Percentiles rank a stretch among this genome's conserved stretches.
These are phyloP conservation scores for Cataglyphis hispanica DNA, from an alignment of 1,140 invertebrate genomes.

Conservation along the genomic window DNA sequence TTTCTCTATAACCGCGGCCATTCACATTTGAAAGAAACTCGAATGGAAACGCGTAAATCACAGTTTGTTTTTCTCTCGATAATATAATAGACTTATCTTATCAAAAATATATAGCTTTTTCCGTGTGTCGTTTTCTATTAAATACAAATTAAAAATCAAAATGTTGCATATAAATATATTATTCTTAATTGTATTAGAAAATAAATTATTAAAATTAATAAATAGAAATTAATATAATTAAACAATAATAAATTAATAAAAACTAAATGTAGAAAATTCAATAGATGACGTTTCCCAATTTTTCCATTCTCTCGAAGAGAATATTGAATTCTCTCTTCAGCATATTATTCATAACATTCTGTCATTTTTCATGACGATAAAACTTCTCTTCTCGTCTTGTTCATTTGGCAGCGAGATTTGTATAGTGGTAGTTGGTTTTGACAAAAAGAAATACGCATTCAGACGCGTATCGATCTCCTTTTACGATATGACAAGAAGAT, in stretches of 20 bases:
- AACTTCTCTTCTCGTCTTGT: not conserved
- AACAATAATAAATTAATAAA: not conserved
- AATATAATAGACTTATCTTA: not conserved
- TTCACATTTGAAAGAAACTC: conserved; percentile 59
- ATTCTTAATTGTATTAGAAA: too few species aligned
- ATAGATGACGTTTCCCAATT: not conserved
- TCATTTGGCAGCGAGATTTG: not conserved
- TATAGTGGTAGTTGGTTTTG: not conserved
- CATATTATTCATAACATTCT: not conserved
- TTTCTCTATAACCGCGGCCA: conserved; percentile 14
- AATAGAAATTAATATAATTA: too few species aligned
- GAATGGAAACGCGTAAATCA: conserved; percentile 47
- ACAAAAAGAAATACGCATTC: not conserved
- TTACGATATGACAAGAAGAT: conserved; percentile 19
- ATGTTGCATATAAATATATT: not conserved
- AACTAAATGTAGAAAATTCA: not conserved
- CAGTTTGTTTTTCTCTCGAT: not conserved
- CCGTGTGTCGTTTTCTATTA: not conserved
- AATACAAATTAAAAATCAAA: conserved; percentile 17
- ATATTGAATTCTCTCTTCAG: not conserved
- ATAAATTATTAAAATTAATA: too few species aligned
- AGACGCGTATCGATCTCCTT: conserved; percentile 36
- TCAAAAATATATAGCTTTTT: not conserved
- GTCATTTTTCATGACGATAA: not conserved
- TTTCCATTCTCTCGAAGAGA: not conserved